Evolutionary conservation across 2,888 invertebrate genomes (phyloP), one percentile per base, ranked within the genome.

Genomic region (Auanema freiburgensis): DNA sequence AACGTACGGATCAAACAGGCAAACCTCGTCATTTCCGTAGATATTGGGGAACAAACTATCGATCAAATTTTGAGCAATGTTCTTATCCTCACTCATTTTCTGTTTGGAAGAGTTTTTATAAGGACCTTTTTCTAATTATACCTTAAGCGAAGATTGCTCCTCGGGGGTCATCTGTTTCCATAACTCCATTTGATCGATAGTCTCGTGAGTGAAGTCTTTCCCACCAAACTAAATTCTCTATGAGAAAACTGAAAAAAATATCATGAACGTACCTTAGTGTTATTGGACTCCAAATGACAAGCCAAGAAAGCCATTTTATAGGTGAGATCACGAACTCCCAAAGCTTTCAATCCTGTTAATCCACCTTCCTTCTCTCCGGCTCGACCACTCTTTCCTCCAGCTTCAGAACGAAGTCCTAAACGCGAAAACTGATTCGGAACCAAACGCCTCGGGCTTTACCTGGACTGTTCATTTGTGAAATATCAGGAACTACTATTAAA

Each of bases 401-500:
- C 89, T 84, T 96, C 95, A 0, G 93, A 90, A 81, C 90, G 90
- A 0, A 92, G 90, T 2, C 93, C 86, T 85, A 63, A 1, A 63
- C 60, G 16, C 50, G 18, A 50, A 50, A n/a, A 10, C 50, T 10
- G 18, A 50, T 10, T n/a, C 14, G n/a, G n/a, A 11, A 2, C 23
- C 21, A 18, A 8, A 14, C 21, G 51, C 21, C n/a, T 14, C n/a
- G 24, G 23, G 24, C 42, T 18, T 65, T 53, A 85, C 87, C 95
- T 0, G 96, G 92, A 71, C 91, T 84, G 6, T 92, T 89, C 50
- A 98, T 84, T 0, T 90, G 90, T 0, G 91, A 90, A 0, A 98
- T 92, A 86, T 99, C 97, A 0, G 98, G 98, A 0, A 99, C 92
- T 1, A 96, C 97, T 81, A 99, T 95, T 16, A 98, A 87, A 0